Conservation (phyloP, 2,888 invertebrate species). For the Polyommatus icarus region DNA sequence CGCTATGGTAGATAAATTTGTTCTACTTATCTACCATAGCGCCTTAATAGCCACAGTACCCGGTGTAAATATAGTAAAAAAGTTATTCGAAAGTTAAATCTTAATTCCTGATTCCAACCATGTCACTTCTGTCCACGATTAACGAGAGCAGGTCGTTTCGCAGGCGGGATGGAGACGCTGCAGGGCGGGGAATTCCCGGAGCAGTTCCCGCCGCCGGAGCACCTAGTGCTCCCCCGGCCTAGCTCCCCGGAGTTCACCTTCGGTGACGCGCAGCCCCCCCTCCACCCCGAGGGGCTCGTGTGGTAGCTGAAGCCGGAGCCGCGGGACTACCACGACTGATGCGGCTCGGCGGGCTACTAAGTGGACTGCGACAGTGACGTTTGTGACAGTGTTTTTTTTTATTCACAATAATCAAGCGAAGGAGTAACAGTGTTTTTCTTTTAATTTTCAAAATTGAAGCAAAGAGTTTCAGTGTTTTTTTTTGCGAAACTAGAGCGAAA, state of each 20-base stretch:
- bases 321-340: conserved; percentile 81
- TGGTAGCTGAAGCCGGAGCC: conserved; percentile 82
- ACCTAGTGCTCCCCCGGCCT: conserved; percentile 85
- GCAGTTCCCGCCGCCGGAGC: conserved; percentile 83
- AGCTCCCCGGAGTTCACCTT: conserved; percentile 88
- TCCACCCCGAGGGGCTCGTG: conserved; percentile 76
- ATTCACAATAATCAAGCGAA: neutral
- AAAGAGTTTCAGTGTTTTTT: neutral
- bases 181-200: conserved; percentile 75
- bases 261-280: conserved; percentile 74
- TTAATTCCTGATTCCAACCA: neutral
- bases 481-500: neutral
- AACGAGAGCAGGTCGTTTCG: conserved; percentile 89
- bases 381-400: conserved; percentile 36
- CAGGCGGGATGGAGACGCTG: conserved; percentile 83
- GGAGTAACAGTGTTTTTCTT: neutral
- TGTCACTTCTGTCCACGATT: conserved; percentile 36
- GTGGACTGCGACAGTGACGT: conserved; percentile 62
- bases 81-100: too few relatives aligned
- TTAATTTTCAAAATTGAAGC: neutral
- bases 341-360: conserved; percentile 75
- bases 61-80: too few relatives aligned
- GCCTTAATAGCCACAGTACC: too few relatives aligned
- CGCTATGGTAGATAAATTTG: too few relatives aligned
- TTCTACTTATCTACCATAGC: too few relatives aligned